A percentile compares a stretch with the other conserved stretches of the same genome.
Evolutionary conservation across 2,797 vertebrate species (phyloP).

Genomic region (Sebastes wilsoni): DNA sequence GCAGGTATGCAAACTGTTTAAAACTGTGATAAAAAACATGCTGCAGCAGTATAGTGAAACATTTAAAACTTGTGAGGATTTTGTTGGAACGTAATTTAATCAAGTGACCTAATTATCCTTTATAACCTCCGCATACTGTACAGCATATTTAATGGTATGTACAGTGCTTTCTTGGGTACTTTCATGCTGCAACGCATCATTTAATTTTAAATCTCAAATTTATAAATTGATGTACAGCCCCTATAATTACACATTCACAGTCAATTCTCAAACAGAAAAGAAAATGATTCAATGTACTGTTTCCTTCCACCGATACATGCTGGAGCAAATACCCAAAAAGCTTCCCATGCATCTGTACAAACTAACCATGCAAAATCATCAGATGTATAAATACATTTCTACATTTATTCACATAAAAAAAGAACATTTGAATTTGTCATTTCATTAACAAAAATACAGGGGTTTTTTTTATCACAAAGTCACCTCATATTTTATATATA

Average conservation of each 20-base stretch:
- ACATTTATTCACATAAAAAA: not conserved
- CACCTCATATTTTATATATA: not conserved
- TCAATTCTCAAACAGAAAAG: not conserved
- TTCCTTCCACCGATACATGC: not conserved
- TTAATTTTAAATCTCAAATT: not conserved
- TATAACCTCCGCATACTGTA: not conserved
- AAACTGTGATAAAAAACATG: conserved; percentile 7
- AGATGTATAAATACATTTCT: not conserved
- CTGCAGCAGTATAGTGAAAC: not conserved
- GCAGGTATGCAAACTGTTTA: conserved; percentile 59
- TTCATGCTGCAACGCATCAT: not conserved
- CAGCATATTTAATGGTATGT: not conserved
- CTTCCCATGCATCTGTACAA: not conserved
- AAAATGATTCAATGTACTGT: not conserved
- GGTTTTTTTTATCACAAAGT: not conserved
- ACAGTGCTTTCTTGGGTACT: not conserved
- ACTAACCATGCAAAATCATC: not conserved
- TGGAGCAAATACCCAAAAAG: not conserved
- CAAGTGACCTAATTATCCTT: not conserved
- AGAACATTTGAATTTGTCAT: not conserved
- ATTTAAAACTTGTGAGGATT: conserved; percentile 21
- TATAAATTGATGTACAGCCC: not conserved
- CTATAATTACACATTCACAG: not conserved
- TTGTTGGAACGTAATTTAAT: conserved; percentile 18
- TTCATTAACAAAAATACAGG: not conserved